These are phyloP conservation scores for Piprites chloris DNA, from an alignment of 2,113 vertebrate genomes.

Conservation along the genomic window DNA sequence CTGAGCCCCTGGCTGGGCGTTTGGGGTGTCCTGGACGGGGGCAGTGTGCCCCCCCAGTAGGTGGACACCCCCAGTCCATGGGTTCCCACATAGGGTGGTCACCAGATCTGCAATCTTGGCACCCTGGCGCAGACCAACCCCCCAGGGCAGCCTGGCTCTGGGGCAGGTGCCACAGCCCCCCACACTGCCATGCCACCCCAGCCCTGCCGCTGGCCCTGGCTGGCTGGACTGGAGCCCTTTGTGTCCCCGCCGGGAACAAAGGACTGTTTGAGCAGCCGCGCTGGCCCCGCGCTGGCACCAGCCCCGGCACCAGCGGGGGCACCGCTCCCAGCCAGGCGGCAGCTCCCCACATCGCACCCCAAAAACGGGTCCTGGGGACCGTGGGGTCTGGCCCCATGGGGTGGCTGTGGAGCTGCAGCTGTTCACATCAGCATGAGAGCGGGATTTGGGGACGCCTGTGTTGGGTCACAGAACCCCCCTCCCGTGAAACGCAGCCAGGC, in stretches of 20 bases:
- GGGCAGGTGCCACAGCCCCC: not conserved
- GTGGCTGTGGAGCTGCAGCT: not conserved
- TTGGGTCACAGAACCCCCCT: not conserved
- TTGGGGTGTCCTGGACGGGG: rapidly evolving
- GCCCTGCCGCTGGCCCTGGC: not conserved
- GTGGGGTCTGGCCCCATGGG: rapidly evolving
- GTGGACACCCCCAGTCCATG: not conserved
- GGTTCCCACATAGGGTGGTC: not conserved
- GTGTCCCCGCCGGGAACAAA: slow-evolving; percentile 53
- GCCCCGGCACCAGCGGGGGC: not conserved
- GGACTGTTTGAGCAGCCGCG: slow-evolving; percentile 7
- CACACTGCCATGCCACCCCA: not conserved
- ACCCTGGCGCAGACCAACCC: rapidly evolving
- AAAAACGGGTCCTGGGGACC: rapidly evolving
- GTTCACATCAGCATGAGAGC: not conserved
- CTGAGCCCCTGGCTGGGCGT: rapidly evolving
- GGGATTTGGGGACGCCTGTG: not conserved
- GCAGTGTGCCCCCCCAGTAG: rapidly evolving
- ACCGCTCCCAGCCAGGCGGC: not conserved
- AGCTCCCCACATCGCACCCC: not conserved
- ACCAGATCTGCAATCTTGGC: not conserved
- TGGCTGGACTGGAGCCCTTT: slow-evolving; percentile 24
- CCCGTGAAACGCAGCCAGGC: rapidly evolving
- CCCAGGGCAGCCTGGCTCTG: not conserved
- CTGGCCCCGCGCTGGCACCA: not conserved